Evolutionary conservation across 2,113 vertebrate genomes (phyloP), one percentile per base, ranked within the genome.

Genomic region (Nycticebus coucang): DNA sequence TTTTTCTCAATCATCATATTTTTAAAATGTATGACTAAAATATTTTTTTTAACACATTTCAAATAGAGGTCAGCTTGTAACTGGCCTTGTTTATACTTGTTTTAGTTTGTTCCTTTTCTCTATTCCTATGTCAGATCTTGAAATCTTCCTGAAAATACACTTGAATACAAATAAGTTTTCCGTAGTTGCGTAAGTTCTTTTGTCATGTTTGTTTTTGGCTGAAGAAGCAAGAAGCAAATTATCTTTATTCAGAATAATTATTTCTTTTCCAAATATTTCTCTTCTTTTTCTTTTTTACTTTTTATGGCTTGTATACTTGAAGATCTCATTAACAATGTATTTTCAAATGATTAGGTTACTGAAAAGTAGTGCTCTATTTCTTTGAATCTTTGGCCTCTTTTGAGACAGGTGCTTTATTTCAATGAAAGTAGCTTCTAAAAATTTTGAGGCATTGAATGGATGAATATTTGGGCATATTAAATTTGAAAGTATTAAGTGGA

Each of bases 141-240:
- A 92, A 94, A 93, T 93, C 86, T 92, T 96, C 80, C 87, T 95
- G 87, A 96, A 95, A 96, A 97, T 96, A 96, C 77, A 96, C 94
- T 98, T 97, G 77, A 95, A 96, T 97, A 85, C 80, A 95, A 91
- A 83, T 89, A 82, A 89, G 41, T 80, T 75, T 94, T 74, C 84
- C 35, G 79, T 62, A 91, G 26, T 90, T 94, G 77, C 82, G 81
- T 85, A 92, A 80, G 75, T 96, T 96, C 21, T 93, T 97, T 96
- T 95, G 64, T 97, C 28, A 75, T 94, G 86, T 87, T 86, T 89
- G 19, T 87, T 87, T 89, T 91, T 91, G 71, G 87, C 83, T 75
- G 26, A 89, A 92, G 68, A 93, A 78, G 10, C 55, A 83, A 95
- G 41, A 83, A 68, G 19, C 50, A 89, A 89, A 57, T 26, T 15